phyloP scores from a whole-genome alignment of 1,140 invertebrate genomes.

The Lethrus apterus region DNA sequence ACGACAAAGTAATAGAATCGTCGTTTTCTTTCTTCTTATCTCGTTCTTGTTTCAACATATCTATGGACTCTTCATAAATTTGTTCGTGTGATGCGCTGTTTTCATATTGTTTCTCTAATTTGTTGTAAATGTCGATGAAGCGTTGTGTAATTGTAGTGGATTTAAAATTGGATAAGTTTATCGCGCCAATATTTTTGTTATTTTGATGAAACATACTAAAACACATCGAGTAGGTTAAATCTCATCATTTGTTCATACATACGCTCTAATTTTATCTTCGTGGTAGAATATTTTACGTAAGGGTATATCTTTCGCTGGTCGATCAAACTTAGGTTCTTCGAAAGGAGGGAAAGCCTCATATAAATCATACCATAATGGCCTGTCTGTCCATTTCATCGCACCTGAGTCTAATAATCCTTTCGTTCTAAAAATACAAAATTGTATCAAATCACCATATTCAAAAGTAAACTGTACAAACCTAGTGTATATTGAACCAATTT shows the following conservation, averaged over 20 bases:
- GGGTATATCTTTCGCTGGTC: slow-evolving; percentile 49
- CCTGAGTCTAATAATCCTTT: slow-evolving; percentile 66
- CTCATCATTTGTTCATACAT: slow-evolving; percentile 30
- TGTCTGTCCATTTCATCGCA: slow-evolving; percentile 66
- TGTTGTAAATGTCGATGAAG: slow-evolving; percentile 51
- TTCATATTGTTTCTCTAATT: slow-evolving; percentile 43
- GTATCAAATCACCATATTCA: slow-evolving; percentile 16
- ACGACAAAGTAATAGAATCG: slow-evolving; percentile 25
- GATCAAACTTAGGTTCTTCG: slow-evolving; percentile 63
- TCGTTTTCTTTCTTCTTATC: slow-evolving; percentile 18
- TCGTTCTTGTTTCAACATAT: slow-evolving; percentile 37
- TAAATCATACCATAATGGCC: slow-evolving; percentile 85
- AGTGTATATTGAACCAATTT: slow-evolving; percentile 62
- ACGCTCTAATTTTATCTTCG: slow-evolving; percentile 83
- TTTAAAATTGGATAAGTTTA: slow-evolving; percentile 44
- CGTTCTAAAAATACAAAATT: slow-evolving; percentile 47
- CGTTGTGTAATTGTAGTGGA: slow-evolving; percentile 49
- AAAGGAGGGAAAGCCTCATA: slow-evolving; percentile 82
- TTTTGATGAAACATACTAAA: slow-evolving; percentile 56
- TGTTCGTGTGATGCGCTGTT: slow-evolving; percentile 44
- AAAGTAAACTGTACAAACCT: slow-evolving; percentile 44
- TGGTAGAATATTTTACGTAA: slow-evolving; percentile 71
- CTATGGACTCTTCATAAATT: slow-evolving; percentile 42
- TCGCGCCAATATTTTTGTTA: slow-evolving; percentile 44
- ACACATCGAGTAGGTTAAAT: too few species aligned